Base-by-base conservation (phyloP, 2,797 vertebrate species). In the Lates japonicus region DNA sequence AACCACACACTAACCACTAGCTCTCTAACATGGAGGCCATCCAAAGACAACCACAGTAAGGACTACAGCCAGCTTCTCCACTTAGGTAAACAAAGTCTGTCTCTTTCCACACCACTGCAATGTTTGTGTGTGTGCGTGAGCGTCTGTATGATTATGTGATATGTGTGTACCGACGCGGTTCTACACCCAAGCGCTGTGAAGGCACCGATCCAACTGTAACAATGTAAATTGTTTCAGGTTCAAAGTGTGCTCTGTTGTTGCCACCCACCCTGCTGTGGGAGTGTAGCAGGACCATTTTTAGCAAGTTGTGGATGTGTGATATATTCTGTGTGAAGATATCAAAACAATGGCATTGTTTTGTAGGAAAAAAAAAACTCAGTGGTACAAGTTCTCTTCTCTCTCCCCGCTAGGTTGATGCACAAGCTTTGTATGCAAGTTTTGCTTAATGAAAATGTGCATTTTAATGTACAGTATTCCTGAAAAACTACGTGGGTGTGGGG, bases 211-310 rank as follows among this genome's bases (percentile, higher is more conserved):
- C 90, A 93, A 90, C 80, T 90, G 86, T 87, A 94, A 91, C 89
- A 92, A 93, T 93, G 90, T 90, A 85, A 91, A 92, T 91, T 89
- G 90, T 91, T 92, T 84, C 77, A 90, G 86, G 86, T 92, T 93
- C 85, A 92, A 91, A 92, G 88, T 87, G 70, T 57, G 58, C 82
- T 87, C 61, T 81, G 80, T 62, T 89, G 82, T 76, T 90, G 71
- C 82, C 76, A 83, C 89, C 87, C 88, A 87, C 84, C 85, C 76
- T 76, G 85, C 83, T 82, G 75, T 81, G 88, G 82, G 84, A 84
- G 87, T 80, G 78, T 33, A 82, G 78, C 71, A 20, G 71, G 48
- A 12, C 88, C 86, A 88, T 89, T 90, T 92, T 88, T 90, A 90
- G 90, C 79, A 81, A 57, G 63, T 77, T 51, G 70, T 59, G 46